Base-by-base conservation (phyloP, 2,888 invertebrate genomes). In the Bunonema sp. region DNA sequence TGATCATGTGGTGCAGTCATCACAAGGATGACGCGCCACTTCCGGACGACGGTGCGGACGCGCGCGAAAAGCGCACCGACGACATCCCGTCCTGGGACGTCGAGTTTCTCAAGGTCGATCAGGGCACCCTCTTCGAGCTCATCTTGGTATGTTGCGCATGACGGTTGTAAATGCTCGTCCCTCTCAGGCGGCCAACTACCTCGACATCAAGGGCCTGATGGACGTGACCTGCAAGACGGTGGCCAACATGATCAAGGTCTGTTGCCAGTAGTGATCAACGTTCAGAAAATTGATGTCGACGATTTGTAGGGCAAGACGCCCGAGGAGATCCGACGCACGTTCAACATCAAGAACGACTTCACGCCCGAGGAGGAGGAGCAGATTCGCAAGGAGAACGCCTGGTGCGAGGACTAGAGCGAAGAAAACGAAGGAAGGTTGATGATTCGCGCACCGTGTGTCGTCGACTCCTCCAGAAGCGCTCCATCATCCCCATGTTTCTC, bases 1-100 rank as follows among this genome's bases (percentile, higher is more conserved):
- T 69, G 33, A 65, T 69, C 38, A 65, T 64, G 41, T 74, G 72
- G 72, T 73, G 73, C 55, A 68, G 69, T 15, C 71, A 74, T 57
- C 75, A 76, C 68, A 71, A 72, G 82, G 74, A 97, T 66, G 93
- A 97, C 70, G 71, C 73, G 18, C 86, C 88, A 20, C 84, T n/a
- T n/a, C 37, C 45, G 23, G 81, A 85, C 61, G 83, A 87, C 7
- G 91, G 97, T 62, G 89, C 91, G 67, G 91, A 93, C 69, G 87
- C 85, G 71, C 86, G 86, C 70, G 88, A 89, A 68, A 93, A 91
- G 67, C 77, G 93, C n/a, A 93, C 93, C 0, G 93, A 97, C 70
- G 93, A 97, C 68, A 97, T 97, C 55, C 85, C 85, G 20, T 86
- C 87, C 0, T 97, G 97, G 97, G 97, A 97, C 75, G 86, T 88